Conservation (phyloP, 2,113 vertebrate genomes). For the Rhagologus leucostigma region DNA sequence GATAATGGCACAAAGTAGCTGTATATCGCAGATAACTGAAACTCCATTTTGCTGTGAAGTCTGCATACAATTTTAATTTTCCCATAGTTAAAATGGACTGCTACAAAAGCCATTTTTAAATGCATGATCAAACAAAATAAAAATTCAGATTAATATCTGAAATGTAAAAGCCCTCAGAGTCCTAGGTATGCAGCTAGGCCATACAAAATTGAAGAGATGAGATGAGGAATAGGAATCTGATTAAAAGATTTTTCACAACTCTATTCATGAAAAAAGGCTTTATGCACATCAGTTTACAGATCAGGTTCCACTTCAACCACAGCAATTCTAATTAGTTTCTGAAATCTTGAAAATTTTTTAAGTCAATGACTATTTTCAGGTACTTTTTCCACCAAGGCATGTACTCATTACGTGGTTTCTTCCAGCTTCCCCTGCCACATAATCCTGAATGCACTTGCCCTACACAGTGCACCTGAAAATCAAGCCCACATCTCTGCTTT, state of each 20-base stretch:
- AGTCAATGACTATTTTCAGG: neutral
- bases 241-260: neutral
- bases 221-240: neutral
- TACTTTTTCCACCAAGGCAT: neutral
- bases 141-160: neutral
- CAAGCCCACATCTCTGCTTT: neutral
- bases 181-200: neutral
- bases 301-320: neutral
- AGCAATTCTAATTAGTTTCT: neutral
- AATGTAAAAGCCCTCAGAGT: neutral
- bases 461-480: accelerated
- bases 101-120: neutral
- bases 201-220: neutral
- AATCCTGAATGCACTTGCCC: neutral
- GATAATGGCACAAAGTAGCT: neutral
- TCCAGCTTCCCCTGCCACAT: neutral
- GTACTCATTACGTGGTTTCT: neutral
- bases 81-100: neutral
- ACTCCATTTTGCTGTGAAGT: neutral
- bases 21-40: neutral
- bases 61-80: neutral
- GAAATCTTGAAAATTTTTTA: neutral
- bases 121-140: neutral
- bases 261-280: neutral
- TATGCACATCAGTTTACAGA: neutral